Base-by-base conservation (phyloP, 2,797 vertebrate species). In the Hybognathus amarus region DNA sequence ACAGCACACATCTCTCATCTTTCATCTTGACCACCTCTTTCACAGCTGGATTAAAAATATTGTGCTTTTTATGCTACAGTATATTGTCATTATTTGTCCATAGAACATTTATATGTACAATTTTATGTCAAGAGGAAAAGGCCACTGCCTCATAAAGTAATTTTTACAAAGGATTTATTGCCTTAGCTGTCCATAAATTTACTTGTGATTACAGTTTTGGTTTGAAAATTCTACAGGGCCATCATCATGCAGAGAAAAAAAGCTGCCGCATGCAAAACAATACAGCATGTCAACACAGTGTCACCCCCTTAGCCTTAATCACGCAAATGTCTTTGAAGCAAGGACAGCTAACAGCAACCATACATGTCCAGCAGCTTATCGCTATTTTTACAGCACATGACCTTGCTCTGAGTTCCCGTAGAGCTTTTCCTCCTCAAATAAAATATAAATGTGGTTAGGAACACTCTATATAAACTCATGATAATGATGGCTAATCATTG, bases 351-450 rank as follows among this genome's bases (percentile, higher is more conserved):
- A 89, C 71, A 82, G 86, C 84, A 75, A 54, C 56, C 36, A 50
- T 81, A 33, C 36, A 50, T 83, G 77, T 73, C 83, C 20, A 56
- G 40, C 0, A 76, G 54, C 86, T n/a, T 59, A 17, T 47, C 63
- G 59, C 88, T 90, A 89, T 90, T 90, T 92, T 87, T 89, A 81
- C 85, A 79, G 79, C 83, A 63, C 61, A 81, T 89, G 85, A 91
- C 90, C 89, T 91, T 88, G 87, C 91, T 84, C 2, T 73, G 47
- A 89, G 89, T 52, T 1, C 68, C 87, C 82, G 73, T 47, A 50
- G 45, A 63, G 52, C 69, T 76, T 77, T 64, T 45, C 50, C 68
- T 3, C 30, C 56, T 4, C 5, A 7, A 70, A 71, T 81, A 81
- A 81, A 52, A 85, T 77, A 56, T 56, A 10, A 18, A 85, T 85